A percentile compares a stretch with the other conserved stretches of the same genome.
Conservation (phyloP, 2,797 vertebrate genomes). For the Carcharodon carcharias region DNA sequence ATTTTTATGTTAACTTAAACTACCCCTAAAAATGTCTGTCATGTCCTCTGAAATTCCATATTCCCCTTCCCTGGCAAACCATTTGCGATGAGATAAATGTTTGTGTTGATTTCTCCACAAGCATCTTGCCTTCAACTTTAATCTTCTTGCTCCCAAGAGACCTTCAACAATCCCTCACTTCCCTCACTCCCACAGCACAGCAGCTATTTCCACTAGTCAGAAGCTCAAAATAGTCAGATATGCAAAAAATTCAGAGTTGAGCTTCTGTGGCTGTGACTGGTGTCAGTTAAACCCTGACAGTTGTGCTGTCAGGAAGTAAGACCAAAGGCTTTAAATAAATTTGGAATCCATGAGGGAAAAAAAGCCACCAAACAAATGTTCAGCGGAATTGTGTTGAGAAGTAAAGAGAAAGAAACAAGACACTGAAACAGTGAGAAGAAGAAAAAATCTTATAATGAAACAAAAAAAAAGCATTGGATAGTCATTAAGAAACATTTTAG, state of each 20-base stretch:
- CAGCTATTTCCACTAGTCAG: neutral
- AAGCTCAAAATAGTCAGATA: neutral
- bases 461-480: neutral
- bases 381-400: neutral
- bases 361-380: neutral
- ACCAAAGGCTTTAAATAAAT: neutral
- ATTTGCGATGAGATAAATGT: neutral
- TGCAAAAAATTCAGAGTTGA: neutral
- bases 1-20: neutral
- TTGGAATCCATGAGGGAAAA: neutral
- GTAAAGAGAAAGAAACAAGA: neutral
- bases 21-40: neutral
- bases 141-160: neutral
- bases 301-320: neutral
- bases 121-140: neutral
- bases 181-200: neutral
- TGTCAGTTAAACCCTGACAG: neutral
- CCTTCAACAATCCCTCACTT: neutral
- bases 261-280: neutral
- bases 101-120: neutral
- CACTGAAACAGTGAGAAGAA: neutral
- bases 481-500: neutral
- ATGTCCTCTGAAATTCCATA: neutral
- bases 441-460: neutral
- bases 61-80: neutral